Conservation (phyloP, 2,888 invertebrate species). For the Sarcophaga caerulescens region DNA sequence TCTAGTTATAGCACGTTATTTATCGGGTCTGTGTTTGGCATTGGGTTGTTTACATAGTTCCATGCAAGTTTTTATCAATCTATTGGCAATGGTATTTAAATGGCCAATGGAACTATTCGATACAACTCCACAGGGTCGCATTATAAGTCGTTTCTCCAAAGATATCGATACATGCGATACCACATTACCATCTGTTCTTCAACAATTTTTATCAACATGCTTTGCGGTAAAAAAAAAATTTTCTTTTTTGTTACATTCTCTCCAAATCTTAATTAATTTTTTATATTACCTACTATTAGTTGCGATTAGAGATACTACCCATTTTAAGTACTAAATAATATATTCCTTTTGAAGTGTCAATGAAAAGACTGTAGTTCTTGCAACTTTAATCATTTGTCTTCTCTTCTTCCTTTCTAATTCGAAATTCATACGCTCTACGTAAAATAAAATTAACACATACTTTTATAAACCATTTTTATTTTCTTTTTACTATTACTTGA, state of each 20-base stretch:
- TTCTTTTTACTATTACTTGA: slow-evolving; percentile 59
- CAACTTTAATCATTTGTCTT: slow-evolving; percentile 45
- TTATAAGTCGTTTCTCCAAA: slow-evolving; percentile 86
- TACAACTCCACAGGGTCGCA: slow-evolving; percentile 88
- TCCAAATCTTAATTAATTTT: slow-evolving; percentile 13
- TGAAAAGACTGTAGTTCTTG: slow-evolving; percentile 52
- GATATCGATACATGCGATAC: slow-evolving; percentile 84
- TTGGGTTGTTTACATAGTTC: slow-evolving; percentile 84
- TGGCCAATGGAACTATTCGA: slow-evolving; percentile 90
- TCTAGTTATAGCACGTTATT: slow-evolving; percentile 78
- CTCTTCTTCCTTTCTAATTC: background rate
- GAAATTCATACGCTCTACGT: background rate
- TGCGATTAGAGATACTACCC: background rate
- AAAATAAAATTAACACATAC: background rate
- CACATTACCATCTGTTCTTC: slow-evolving; percentile 81
- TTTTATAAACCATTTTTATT: background rate
- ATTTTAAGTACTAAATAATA: background rate
- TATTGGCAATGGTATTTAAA: slow-evolving; percentile 85
- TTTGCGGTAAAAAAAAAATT: slow-evolving; percentile 80
- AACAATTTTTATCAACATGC: slow-evolving; percentile 80
- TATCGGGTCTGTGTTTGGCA: slow-evolving; percentile 80
- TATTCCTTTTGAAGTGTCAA: background rate
- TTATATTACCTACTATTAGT: background rate
- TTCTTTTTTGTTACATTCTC: slow-evolving; percentile 16
- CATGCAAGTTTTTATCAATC: slow-evolving; percentile 83